Base-by-base conservation (phyloP, 53 echinoderm and acorn worm genomes). In the Zoroaster sp. region DNA sequence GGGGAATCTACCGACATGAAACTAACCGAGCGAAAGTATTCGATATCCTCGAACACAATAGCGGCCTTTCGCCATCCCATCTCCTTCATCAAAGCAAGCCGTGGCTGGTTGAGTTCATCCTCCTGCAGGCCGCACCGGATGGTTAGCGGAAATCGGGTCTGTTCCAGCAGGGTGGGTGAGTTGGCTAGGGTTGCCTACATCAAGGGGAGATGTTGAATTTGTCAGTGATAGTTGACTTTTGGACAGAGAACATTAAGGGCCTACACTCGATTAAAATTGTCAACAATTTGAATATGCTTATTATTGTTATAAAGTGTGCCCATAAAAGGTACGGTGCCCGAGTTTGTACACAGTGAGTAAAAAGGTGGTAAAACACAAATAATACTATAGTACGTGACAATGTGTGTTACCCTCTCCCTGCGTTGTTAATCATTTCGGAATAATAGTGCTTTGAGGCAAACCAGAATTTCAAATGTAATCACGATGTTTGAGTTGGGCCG, bases 11-110 rank as follows among this genome's bases (percentile, higher is more conserved):
- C n/a, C n/a, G n/a, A n/a, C n/a, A n/a, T 17, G 17, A 32, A 32
- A 34, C 63, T 37, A 46, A 94, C 94, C 86, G 88, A 72, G 33
- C 91, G 77, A 52, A 91, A 94, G 55, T 89, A 89, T 40, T 91
- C 92, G 9, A 72, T 86, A 43, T 94, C 91, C 66, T 94, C 86
- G 47, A 92, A 94, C 11, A 94, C 86, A 21, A 92, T 92, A 33
- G 89, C 92, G 0, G 86, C 89, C 42, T 79, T 51, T 1, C 12
- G 78, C 94, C 94, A 94, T 54, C 75, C 85, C 91, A 92, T 91
- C 34, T 73, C 7, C 28, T 32, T 85, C 73, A 94, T 46, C 31
- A 94, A 81, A 3, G 94, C 94, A 44, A 69, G 83, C 23, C 92
- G 41, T 1, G 89, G 86, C 32, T 73, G 94, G 54, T 88, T 89